These are phyloP conservation scores for Channa argus DNA, from an alignment of 2,113 vertebrate species.

Conservation along the genomic window DNA sequence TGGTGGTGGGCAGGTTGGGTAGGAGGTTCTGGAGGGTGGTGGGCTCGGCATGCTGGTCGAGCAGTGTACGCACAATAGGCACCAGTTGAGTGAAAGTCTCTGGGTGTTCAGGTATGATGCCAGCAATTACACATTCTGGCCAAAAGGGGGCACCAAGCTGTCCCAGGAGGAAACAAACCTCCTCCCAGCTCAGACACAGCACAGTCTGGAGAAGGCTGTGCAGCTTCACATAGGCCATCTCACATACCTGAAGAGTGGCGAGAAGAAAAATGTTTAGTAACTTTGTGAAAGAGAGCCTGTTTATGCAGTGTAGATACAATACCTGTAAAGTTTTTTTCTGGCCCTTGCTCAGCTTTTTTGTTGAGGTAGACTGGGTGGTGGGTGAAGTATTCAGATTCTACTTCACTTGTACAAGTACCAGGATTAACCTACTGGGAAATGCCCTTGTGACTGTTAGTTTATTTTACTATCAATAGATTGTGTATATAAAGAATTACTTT, in stretches of 20 bases:
- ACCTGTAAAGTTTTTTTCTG: too few relatives aligned
- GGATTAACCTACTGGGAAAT: too few relatives aligned
- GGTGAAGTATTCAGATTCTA: too few relatives aligned
- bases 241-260: constrained; percentile 86
- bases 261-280: not conserved
- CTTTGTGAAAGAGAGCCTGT: not conserved
- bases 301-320: not conserved
- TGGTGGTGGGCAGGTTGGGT: constrained; percentile 92
- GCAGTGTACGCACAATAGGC: constrained; percentile 90
- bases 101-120: not conserved
- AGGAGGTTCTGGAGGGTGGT: constrained; percentile 87
- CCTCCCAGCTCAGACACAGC: constrained; percentile 85
- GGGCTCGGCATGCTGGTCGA: constrained; percentile 90
- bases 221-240: constrained; percentile 93
- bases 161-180: constrained; percentile 94
- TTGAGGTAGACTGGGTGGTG: too few relatives aligned
- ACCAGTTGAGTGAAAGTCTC: constrained; percentile 91
- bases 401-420: too few relatives aligned
- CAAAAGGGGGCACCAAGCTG: constrained; percentile 88
- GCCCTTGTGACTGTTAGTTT: too few relatives aligned
- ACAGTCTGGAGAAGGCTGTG: constrained; percentile 93
- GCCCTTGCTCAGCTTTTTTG: too few relatives aligned
- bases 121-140: constrained; percentile 63
- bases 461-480: too few relatives aligned
- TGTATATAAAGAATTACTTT: too few relatives aligned